These are phyloP conservation scores for Drosophila mojavensis DNA, from an alignment of 1,140 invertebrate genomes.

Conservation along the genomic window DNA sequence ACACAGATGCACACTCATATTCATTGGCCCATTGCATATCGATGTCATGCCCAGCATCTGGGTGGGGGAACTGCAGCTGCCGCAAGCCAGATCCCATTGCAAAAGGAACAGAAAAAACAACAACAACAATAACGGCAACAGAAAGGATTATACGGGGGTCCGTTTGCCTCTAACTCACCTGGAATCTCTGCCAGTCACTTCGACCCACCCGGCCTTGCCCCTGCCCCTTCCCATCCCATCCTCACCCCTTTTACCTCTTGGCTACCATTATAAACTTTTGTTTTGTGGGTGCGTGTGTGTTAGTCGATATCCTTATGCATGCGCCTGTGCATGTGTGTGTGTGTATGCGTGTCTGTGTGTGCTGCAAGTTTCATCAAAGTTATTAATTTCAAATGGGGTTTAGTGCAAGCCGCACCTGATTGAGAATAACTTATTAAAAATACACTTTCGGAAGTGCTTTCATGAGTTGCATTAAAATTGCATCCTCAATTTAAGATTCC, in stretches of 20 bases:
- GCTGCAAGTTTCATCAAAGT: conserved; percentile 46
- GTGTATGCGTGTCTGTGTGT: conserved; percentile 30
- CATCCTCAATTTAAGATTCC: no score
- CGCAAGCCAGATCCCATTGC: conserved; percentile 42
- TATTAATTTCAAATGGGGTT: conserved; percentile 63
- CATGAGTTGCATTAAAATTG: no score
- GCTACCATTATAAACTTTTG: conserved; percentile 50
- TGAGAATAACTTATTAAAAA: not conserved
- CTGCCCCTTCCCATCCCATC: conserved; percentile 9
- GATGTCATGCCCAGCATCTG: conserved; percentile 48
- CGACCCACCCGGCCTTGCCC: not conserved
- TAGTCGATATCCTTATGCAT: conserved; percentile 33
- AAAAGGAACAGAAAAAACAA: conserved; percentile 23
- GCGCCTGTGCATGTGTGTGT: conserved; percentile 15
- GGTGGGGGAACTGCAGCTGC: conserved; percentile 30
- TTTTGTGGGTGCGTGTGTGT: conserved; percentile 33
- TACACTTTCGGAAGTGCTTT: not conserved
- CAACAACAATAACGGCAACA: conserved; percentile 5
- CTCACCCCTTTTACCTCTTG: conserved; percentile 10
- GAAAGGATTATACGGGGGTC: conserved; percentile 43
- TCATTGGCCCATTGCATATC: conserved; percentile 48
- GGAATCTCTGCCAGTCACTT: not conserved
- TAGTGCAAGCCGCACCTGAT: conserved; percentile 14
- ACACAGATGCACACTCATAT: conserved; percentile 10
- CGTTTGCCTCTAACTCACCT: not conserved